These are phyloP conservation scores for Dicranocentrus wangi DNA, from an alignment of 2,888 invertebrate species.

Conservation along the genomic window DNA sequence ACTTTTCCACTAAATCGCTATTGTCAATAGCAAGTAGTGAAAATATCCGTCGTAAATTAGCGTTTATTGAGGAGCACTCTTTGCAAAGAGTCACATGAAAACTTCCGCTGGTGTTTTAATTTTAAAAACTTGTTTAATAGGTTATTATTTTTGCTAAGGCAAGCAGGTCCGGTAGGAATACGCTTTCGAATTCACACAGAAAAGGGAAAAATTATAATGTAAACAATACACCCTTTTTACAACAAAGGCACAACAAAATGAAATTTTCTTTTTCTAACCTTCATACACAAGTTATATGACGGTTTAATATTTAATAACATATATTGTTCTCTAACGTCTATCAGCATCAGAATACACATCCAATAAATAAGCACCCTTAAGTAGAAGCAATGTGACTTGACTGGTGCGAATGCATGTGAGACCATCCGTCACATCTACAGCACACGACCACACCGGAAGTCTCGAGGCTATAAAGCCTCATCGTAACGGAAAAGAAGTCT, in stretches of 20 bases:
- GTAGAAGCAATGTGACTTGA: not conserved
- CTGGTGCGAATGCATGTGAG: conserved; percentile 42
- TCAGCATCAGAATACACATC: not conserved
- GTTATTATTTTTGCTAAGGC: conserved; percentile 6
- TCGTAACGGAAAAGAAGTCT: conserved; percentile 61
- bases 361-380: not conserved
- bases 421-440: conserved; percentile 33
- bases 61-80: conserved; percentile 23
- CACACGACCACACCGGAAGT: conserved; percentile 55
- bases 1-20: conserved; percentile 43
- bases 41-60: conserved; percentile 47
- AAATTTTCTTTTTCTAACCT: conserved; percentile 22
- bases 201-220: conserved; percentile 12
- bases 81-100: conserved; percentile 4
- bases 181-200: conserved; percentile 59
- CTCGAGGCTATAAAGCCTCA: conserved; percentile 50
- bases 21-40: conserved; percentile 52
- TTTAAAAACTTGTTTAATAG: conserved; percentile 31
- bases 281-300: not conserved
- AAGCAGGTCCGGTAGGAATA: conserved; percentile 40
- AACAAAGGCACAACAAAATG: conserved; percentile 19
- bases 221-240: conserved; percentile 39
- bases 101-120: conserved; percentile 36
- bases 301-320: not conserved
- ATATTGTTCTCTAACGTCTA: not conserved